Conservation (phyloP, 2,888 invertebrate genomes). For the Cotesia congregata region DNA sequence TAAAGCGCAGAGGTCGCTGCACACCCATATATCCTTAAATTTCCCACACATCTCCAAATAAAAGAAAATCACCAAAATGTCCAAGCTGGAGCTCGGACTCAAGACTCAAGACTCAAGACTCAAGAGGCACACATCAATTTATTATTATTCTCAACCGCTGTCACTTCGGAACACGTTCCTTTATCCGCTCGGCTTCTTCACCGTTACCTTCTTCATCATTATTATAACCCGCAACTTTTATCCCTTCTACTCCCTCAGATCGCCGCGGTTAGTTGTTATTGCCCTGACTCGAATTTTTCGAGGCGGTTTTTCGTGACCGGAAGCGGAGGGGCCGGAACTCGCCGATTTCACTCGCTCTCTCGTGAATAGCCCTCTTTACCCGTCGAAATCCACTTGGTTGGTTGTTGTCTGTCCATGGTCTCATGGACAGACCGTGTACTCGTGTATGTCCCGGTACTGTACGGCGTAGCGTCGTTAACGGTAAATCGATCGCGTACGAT, state of each 20-base stretch:
- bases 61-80: not conserved
- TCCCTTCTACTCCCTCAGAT: not conserved
- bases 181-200: constrained; percentile 13
- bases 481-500: constrained; percentile 30
- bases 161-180: constrained; percentile 24
- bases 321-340: constrained; percentile 63
- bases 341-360: constrained; percentile 56
- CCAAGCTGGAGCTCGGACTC: not conserved
- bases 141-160: constrained; percentile 27
- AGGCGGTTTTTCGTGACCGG: constrained; percentile 62
- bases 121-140: not conserved
- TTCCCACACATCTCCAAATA: not conserved
- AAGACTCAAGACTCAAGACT: constrained; percentile 2
- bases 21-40: constrained; percentile 16
- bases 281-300: constrained; percentile 3
- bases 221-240: not conserved
- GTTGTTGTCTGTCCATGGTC: constrained; percentile 12
- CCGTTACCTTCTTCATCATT: constrained; percentile 3
- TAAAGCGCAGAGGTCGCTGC: constrained; percentile 20
- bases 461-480: constrained; percentile 32
- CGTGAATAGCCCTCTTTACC: constrained; percentile 36
- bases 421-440: constrained; percentile 10
- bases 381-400: no score
- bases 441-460: not conserved
- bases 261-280: not conserved